phyloP scores from a whole-genome alignment of 2,797 vertebrate genomes.

The Epinephelus coioides region DNA sequence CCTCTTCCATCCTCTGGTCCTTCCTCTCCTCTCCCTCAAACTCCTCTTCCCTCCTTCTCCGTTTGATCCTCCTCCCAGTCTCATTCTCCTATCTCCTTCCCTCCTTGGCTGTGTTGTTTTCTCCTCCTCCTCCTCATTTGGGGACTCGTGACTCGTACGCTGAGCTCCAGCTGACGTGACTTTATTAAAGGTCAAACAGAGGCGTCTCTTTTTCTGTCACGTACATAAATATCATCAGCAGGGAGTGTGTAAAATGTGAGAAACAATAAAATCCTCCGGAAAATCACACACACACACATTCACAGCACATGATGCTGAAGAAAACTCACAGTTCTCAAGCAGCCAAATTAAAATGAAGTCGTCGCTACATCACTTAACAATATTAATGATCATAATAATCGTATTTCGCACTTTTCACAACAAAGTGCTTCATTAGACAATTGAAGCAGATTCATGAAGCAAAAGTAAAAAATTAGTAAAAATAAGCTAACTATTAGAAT shows the following conservation, averaged over 20 bases:
- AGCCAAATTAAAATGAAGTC: neutral
- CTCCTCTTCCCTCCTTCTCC: neutral
- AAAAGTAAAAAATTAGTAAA: too few relatives aligned
- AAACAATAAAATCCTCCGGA: slow-evolving; percentile 10
- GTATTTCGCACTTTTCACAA: too few relatives aligned
- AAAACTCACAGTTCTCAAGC: neutral
- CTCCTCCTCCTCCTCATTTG: slow-evolving; percentile 40
- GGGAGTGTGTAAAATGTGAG: slow-evolving; percentile 11
- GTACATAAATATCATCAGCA: slow-evolving; percentile 21
- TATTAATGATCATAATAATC: too few relatives aligned
- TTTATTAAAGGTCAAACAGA: slow-evolving; percentile 52
- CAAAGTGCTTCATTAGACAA: too few relatives aligned
- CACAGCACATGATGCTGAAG: slow-evolving; percentile 1
- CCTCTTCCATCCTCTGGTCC: neutral
- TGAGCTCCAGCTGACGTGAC: slow-evolving; percentile 55
- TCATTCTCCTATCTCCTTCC: neutral
- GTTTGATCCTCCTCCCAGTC: neutral
- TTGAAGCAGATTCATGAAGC: too few relatives aligned
- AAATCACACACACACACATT: neutral
- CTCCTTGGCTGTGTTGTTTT: neutral
- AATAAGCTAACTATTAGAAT: too few relatives aligned
- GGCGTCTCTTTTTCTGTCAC: slow-evolving; percentile 38
- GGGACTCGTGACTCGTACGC: slow-evolving; percentile 54
- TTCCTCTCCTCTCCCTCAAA: neutral
- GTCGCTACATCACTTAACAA: neutral